These are phyloP conservation scores for Geotrupes spiniger DNA, from an alignment of 2,888 invertebrate species.

Conservation along the genomic window DNA sequence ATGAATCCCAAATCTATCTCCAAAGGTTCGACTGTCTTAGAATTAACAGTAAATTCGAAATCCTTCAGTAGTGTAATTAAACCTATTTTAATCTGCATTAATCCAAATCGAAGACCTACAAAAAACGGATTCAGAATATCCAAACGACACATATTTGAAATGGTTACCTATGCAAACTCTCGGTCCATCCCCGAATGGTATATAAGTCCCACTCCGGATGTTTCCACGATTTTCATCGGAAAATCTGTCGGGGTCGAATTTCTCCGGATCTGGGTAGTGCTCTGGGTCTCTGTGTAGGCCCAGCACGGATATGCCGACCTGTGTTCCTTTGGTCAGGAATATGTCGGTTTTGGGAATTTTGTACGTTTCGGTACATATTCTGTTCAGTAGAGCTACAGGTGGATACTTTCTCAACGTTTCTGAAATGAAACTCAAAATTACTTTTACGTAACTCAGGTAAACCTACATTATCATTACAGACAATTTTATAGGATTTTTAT, in stretches of 20 bases:
- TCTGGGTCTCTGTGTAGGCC: constrained; percentile 35
- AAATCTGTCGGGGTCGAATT: constrained; percentile 37
- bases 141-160: no score
- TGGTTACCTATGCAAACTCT: constrained; percentile 38
- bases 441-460: background rate
- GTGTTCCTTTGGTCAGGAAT: constrained; percentile 39
- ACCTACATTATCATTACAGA: background rate
- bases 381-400: constrained; percentile 32
- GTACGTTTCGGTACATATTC: constrained; percentile 31
- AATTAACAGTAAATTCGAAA: constrained; percentile 24
- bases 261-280: constrained; percentile 36
- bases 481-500: no score
- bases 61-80: constrained; percentile 10
- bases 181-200: constrained; percentile 38
- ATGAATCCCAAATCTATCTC: constrained; percentile 22
- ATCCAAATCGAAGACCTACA: background rate
- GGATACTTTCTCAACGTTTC: constrained; percentile 47
- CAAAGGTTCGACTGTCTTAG: constrained; percentile 23
- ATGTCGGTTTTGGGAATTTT: constrained; percentile 37
- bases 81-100: constrained; percentile 7
- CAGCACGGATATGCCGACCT: constrained; percentile 36
- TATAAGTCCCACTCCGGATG: constrained; percentile 30
- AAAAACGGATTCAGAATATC: no score
- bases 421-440: constrained; percentile 27
- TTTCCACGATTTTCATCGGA: constrained; percentile 29